Evolutionary conservation across 2,888 invertebrate genomes (phyloP).

Genomic region (Coecobrya sp.): DNA sequence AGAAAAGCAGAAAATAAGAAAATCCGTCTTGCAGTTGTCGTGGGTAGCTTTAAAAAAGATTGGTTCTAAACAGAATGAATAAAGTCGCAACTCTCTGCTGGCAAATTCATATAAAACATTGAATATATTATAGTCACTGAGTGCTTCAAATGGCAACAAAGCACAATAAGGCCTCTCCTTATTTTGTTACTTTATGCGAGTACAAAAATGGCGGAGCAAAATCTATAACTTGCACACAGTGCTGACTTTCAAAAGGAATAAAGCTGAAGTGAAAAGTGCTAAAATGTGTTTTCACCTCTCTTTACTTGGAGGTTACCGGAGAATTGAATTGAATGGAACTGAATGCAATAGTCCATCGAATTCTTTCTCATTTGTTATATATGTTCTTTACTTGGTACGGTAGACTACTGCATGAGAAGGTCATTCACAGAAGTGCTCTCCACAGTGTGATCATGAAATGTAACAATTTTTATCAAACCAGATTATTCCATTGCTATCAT

Average conservation of each 20-base stretch:
- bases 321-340: background rate
- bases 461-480: constrained; percentile 61
- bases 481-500: constrained; percentile 54
- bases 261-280: constrained; percentile 26
- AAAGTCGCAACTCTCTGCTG: background rate
- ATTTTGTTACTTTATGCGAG: background rate
- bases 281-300: constrained; percentile 34
- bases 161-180: background rate
- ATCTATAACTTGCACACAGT: background rate
- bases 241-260: background rate
- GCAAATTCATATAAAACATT: background rate
- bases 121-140: constrained; percentile 6
- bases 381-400: background rate
- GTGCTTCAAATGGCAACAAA: background rate
- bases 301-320: background rate
- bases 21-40: background rate
- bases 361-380: constrained; percentile 6
- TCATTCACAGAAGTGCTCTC: background rate
- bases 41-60: background rate
- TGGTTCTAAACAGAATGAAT: background rate
- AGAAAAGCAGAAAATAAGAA: background rate
- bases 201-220: background rate
- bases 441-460: constrained; percentile 56
- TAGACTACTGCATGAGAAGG: background rate
- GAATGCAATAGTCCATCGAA: constrained; percentile 34